A percentile compares a stretch with the other conserved stretches of the same genome.
Conservation (phyloP, 2,888 invertebrate genomes). For the Caenorhabditis doughertyi region DNA sequence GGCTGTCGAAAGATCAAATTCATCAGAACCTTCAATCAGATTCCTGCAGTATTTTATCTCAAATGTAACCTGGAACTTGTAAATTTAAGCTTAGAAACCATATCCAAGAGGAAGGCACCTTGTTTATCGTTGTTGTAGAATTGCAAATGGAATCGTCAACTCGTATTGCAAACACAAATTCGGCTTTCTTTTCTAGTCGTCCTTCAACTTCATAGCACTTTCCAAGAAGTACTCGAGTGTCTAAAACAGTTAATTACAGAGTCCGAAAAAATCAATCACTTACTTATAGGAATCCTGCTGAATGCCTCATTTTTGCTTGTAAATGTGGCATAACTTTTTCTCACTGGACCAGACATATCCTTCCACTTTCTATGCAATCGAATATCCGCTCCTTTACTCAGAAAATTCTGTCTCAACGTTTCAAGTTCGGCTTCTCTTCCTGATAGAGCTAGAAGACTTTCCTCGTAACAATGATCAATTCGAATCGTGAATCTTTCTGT, state of each 20-base stretch:
- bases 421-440: neutral
- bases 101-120: no score
- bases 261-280: neutral
- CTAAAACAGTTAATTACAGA: neutral
- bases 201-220: constrained; percentile 40
- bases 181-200: constrained; percentile 18
- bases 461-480: constrained; percentile 27
- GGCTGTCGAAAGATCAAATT: constrained; percentile 8
- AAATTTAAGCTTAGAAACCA: no score
- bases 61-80: neutral
- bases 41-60: constrained; percentile 5
- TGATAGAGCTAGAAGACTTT: neutral
- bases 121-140: neutral
- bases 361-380: neutral
- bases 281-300: neutral
- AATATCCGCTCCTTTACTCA: neutral
- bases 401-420: neutral
- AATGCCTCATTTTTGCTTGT: constrained; percentile 5
- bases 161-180: constrained; percentile 28
- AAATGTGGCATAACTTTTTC: constrained; percentile 9
- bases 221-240: constrained; percentile 1
- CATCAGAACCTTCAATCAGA: neutral
- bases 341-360: no score
- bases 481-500: constrained; percentile 6
- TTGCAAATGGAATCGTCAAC: neutral